These are phyloP conservation scores for Ammodytes dubius DNA, from an alignment of 2,113 vertebrate species.

Conservation along the genomic window DNA sequence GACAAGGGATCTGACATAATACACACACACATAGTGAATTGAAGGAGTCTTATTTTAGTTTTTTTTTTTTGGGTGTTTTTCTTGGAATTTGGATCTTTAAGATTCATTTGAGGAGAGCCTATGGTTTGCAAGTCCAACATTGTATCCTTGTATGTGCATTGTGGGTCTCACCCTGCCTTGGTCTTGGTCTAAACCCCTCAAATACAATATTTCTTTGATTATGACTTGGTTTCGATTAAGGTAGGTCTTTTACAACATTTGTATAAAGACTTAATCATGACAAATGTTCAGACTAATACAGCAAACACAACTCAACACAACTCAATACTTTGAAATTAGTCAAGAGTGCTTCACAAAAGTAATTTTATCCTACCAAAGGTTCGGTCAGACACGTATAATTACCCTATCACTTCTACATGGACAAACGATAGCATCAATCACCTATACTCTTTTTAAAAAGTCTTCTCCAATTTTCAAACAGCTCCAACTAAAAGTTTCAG, in stretches of 20 bases:
- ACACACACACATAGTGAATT: too few relatives aligned
- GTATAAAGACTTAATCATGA: neutral
- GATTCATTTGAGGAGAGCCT: too few relatives aligned
- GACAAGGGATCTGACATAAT: too few relatives aligned
- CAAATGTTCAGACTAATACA: neutral
- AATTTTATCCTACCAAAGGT: neutral
- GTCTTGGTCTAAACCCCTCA: too few relatives aligned
- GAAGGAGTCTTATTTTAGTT: too few relatives aligned
- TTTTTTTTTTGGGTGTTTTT: too few relatives aligned
- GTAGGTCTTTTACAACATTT: neutral
- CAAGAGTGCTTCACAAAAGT: neutral
- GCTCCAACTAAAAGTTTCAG: slow-evolving; percentile 58
- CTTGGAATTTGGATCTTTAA: too few relatives aligned
- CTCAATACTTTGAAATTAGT: neutral
- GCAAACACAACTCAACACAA: neutral
- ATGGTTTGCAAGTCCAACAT: too few relatives aligned
- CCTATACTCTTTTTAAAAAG: neutral
- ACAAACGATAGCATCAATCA: slow-evolving; percentile 46
- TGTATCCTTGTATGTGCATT: too few relatives aligned
- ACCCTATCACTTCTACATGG: slow-evolving; percentile 35
- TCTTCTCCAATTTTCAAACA: slow-evolving; percentile 60
- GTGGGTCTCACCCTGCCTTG: too few relatives aligned
- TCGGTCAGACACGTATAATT: slow-evolving; percentile 22
- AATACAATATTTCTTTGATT: too few relatives aligned
- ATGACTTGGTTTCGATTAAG: too few relatives aligned